Evolutionary conservation across 2,888 invertebrate species (phyloP), one percentile per base, ranked within the genome.

Genomic region (Orchestes rusci): DNA sequence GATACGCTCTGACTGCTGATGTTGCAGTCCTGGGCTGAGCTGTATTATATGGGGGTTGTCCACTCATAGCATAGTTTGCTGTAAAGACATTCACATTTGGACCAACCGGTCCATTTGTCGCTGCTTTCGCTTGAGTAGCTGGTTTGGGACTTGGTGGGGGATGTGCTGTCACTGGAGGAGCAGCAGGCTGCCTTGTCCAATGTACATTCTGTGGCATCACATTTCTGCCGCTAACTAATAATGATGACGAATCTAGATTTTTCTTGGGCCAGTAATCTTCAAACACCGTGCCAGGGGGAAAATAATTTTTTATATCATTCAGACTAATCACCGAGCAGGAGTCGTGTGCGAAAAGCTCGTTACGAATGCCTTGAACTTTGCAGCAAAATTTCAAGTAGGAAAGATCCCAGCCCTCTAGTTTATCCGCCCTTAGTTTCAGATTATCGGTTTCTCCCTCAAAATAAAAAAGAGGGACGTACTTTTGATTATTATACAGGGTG

Each of bases 261-360:
- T 90, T 89, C 63, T 83, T 84, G 0, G 92, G 92, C 92, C 92
- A 92, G 67, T 91, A 92, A 59, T 91, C 90, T 64, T 92, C 91
- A 63, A 92, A 92, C 56, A 84, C 80, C 0, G 91, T 91, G 16
- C 88, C 88, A 5, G 85, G 85, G 1, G 90, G 90, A 59, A 92
- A 91, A 64, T 91, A 91, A 65, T 86, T 86, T 65, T 87, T 88
- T 57, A 92, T 89, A 69, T 92, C 91, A 29, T 84, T 81, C 56
- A 92, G 74, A 72, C 89, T 90, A 48, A 92, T 91, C 59, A 91
- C 91, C 41, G 86, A 84, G 68, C 91, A 91, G 7, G 87, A 86
- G 63, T 91, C 90, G 73, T 87, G 88, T 15, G 89, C 87, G 69
- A 92, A 91, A 47, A 92, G 70, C 71, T 92, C 91, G 63, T 90